Base-by-base conservation (phyloP, 2,888 invertebrate genomes). In the Pyralis farinalis region DNA sequence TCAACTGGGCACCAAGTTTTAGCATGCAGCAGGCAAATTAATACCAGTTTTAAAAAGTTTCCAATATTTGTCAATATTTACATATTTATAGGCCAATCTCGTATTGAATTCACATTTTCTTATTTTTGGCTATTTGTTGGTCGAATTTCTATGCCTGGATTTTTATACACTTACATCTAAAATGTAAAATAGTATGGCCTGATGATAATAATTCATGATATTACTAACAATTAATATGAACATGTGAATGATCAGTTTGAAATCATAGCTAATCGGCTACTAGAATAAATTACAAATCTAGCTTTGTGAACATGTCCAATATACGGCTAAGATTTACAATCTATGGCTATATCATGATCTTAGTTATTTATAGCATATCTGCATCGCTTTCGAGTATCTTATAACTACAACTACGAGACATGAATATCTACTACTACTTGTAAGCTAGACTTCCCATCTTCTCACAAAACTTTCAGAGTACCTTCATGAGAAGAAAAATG, bases 401-500 rank as follows among this genome's bases (percentile, higher is more conserved):
- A 82, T 55, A 70, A 66, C 84, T 85, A 85, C 83, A 63, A 58
- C 84, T 85, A 84, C 81, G 60, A 78, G 44, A 70, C 62, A 84
- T 80, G 74, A 71, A 53, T 64, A 54, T 62, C 81, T 83, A 86
- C 79, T 63, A 60, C 85, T 86, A 87, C 83, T 65, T 52, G 78
- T 72, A 83, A 81, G 83, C 85, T 85, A 84, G 63, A 70, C 72
- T 78, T 81, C 71, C 76, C 71, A 80, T 82, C 81, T 85, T 82
- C 80, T 83, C 82, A 83, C 78, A 84, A 82, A 86, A 85, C 83
- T 81, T 86, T 83, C 76, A 80, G 74, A 79, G 80, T 82, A 79
- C 80, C 79, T 82, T 83, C 71, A 84, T 84, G 82, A 86, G 84
- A 82, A 87, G 86, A 87, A 88, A 87, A 87, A 85, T 88, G 88